Percentiles rank a stretch among this genome's conserved stretches.
phyloP scores from a whole-genome alignment of 2,797 vertebrate genomes.

The Coregonus sp. region DNA sequence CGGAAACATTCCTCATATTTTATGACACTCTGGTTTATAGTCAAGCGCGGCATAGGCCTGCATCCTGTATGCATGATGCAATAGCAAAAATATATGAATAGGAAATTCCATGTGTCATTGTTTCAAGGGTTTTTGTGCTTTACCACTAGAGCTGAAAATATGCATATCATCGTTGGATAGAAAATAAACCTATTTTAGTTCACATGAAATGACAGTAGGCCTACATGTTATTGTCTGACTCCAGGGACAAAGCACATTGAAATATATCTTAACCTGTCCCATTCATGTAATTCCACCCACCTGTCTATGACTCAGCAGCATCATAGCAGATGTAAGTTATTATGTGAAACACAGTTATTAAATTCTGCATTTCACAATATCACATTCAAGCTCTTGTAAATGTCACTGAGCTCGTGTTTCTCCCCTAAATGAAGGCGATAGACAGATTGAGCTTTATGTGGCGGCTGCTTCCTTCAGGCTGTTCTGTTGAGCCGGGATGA shows the following conservation, averaged over 20 bases:
- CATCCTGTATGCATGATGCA: too few relatives aligned
- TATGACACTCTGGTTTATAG: slow-evolving; percentile 5
- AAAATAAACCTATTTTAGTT: too few relatives aligned
- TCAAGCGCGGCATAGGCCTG: not conserved
- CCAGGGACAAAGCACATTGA: not conserved
- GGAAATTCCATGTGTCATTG: not conserved
- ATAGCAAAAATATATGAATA: not conserved
- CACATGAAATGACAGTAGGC: too few relatives aligned
- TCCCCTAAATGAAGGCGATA: not conserved
- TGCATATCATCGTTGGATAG: too few relatives aligned
- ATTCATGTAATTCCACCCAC: not conserved
- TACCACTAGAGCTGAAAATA: not conserved
- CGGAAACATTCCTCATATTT: not conserved
- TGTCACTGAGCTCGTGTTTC: not conserved
- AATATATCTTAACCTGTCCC: not conserved
- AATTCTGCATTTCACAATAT: too few relatives aligned
- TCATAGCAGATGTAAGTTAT: too few relatives aligned
- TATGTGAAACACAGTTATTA: too few relatives aligned
- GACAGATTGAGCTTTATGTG: not conserved
- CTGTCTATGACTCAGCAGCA: too few relatives aligned
- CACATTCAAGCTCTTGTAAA: too few relatives aligned
- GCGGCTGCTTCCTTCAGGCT: not conserved
- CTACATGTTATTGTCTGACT: too few relatives aligned
- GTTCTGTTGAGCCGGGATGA: not conserved
- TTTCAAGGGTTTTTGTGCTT: slow-evolving; percentile 1